Percentiles rank a stretch among this genome's conserved stretches.
These are phyloP conservation scores for Tineola bisselliella DNA, from an alignment of 2,888 invertebrate genomes.

Conservation along the genomic window DNA sequence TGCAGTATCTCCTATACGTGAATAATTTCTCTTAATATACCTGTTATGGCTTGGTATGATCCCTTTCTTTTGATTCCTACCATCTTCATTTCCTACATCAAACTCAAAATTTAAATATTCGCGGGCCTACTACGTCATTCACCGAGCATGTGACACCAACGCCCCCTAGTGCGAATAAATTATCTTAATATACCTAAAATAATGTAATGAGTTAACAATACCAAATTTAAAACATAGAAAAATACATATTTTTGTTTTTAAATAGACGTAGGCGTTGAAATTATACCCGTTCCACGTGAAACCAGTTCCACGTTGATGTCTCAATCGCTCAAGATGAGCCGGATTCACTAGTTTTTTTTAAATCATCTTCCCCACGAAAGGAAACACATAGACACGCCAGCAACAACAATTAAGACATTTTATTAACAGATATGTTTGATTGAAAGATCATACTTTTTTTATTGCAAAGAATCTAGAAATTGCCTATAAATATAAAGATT, in stretches of 20 bases:
- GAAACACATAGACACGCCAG: conserved; percentile 9
- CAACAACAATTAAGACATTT: conserved; percentile 5
- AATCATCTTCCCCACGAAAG: neutral
- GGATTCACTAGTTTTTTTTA: conserved; percentile 5
- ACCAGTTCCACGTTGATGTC: conserved; percentile 6
- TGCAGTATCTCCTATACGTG: too few relatives aligned
- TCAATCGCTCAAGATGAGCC: conserved; percentile 11
- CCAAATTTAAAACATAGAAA: neutral
- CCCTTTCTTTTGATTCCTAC: too few relatives aligned
- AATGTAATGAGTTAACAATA: too few relatives aligned
- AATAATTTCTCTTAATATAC: too few relatives aligned
- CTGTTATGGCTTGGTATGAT: too few relatives aligned
- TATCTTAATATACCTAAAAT: too few relatives aligned
- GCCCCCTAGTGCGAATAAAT: too few relatives aligned
- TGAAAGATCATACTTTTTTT: neutral
- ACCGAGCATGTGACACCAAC: too few relatives aligned
- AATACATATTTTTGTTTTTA: neutral
- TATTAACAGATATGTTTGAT: conserved; percentile 5
- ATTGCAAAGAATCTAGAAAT: neutral
- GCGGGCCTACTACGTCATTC: too few relatives aligned
- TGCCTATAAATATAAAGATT: too few relatives aligned
- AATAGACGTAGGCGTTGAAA: conserved; percentile 2
- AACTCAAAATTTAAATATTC: too few relatives aligned
- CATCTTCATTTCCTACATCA: too few relatives aligned
- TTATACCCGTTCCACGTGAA: neutral